A percentile compares a stretch with the other conserved stretches of the same genome.
Evolutionary conservation across 2,888 invertebrate species (phyloP).

Genomic region (Seladonia tumulorum): DNA sequence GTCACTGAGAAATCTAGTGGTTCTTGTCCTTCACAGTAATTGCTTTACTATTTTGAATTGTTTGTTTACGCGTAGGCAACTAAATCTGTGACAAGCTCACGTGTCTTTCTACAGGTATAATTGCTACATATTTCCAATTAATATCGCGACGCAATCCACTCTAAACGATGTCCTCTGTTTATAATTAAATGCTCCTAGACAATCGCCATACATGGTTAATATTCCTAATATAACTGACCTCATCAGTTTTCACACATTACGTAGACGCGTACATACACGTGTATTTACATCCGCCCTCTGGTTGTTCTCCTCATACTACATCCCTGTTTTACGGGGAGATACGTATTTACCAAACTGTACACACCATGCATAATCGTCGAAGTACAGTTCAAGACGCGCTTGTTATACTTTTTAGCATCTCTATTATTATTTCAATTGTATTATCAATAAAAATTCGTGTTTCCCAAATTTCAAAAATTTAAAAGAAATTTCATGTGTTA

Average conservation of each 20-base stretch:
- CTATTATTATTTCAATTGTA: too few relatives aligned
- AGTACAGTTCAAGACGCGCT: neutral
- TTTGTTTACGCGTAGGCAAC: neutral
- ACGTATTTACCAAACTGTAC: neutral
- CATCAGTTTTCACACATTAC: neutral
- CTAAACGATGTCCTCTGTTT: neutral
- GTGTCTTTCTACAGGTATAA: neutral
- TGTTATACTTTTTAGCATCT: neutral
- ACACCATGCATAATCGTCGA: neutral
- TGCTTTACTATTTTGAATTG: neutral
- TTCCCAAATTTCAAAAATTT: neutral
- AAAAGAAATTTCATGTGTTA: too few relatives aligned
- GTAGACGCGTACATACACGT: neutral
- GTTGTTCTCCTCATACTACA: neutral
- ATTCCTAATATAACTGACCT: constrained; percentile 1
- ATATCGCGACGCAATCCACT: neutral
- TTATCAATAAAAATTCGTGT: neutral
- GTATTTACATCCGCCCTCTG: neutral
- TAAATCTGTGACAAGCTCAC: neutral
- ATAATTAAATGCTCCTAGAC: constrained; percentile 1
- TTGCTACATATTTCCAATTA: neutral
- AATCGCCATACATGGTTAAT: constrained; percentile 9
- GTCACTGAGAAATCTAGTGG: neutral
- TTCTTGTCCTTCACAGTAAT: neutral
- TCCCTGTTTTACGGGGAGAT: neutral